Evolutionary conservation across 2,888 invertebrate genomes (phyloP).

Genomic region (Oxyscelio sp.): DNA sequence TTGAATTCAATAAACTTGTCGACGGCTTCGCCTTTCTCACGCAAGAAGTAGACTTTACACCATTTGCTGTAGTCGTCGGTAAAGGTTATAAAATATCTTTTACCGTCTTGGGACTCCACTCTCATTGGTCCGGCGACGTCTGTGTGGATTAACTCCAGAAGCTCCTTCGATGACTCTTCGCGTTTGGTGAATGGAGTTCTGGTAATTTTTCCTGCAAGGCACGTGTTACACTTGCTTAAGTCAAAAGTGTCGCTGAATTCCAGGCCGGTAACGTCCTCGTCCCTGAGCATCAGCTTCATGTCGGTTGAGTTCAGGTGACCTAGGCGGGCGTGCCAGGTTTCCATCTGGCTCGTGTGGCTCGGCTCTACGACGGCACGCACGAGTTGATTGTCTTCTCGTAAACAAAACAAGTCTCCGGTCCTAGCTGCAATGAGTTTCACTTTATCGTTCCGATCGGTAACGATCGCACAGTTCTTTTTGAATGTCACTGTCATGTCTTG

Average conservation of each 20-base stretch:
- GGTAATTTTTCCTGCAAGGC: slow-evolving; percentile 22
- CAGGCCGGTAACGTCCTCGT: background rate
- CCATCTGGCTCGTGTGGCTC: too few species aligned
- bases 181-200: slow-evolving; percentile 37
- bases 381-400: too few species aligned
- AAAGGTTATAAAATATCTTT: slow-evolving; percentile 75
- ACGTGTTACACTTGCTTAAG: slow-evolving; percentile 6
- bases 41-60: slow-evolving; percentile 71
- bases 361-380: too few species aligned
- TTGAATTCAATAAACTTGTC: slow-evolving; percentile 66
- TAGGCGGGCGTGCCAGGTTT: slow-evolving; percentile 63
- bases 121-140: background rate
- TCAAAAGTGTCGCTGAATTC: background rate
- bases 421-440: too few species aligned
- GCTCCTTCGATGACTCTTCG: slow-evolving; percentile 7
- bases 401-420: too few species aligned
- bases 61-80: slow-evolving; percentile 77
- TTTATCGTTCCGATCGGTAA: too few species aligned
- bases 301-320: slow-evolving; percentile 65
- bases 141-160: slow-evolving; percentile 11
- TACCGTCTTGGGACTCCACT: background rate
- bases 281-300: slow-evolving; percentile 13
- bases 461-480: too few species aligned
- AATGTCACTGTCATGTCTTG: too few species aligned
- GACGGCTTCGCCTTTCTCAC: slow-evolving; percentile 58